Evolutionary conservation across 2,113 vertebrate species (phyloP).

Genomic region (Sialia sialis): DNA sequence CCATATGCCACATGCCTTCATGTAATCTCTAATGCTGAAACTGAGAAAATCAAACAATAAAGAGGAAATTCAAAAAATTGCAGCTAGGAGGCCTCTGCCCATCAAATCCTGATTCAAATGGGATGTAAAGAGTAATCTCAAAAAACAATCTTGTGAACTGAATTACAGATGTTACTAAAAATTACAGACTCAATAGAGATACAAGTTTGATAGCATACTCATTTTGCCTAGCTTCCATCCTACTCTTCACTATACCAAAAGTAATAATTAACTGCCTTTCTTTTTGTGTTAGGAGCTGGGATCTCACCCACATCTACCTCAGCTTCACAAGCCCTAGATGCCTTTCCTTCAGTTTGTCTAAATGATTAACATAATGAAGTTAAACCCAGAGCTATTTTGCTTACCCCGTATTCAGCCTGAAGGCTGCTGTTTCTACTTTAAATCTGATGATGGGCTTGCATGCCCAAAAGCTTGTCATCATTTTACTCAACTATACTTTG

Average conservation of each 20-base stretch:
- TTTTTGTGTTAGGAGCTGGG: neutral
- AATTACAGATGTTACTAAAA: neutral
- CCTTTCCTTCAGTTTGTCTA: neutral
- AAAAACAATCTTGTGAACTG: neutral
- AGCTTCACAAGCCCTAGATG: neutral
- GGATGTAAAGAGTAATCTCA: neutral
- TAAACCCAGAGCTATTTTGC: neutral
- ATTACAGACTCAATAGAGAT: neutral
- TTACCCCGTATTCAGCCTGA: neutral
- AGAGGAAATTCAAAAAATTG: neutral
- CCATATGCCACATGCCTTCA: neutral
- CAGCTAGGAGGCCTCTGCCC: neutral
- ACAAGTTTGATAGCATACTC: neutral
- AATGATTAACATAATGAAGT: constrained; percentile 4
- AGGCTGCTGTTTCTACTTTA: constrained; percentile 17
- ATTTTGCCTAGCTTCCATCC: neutral
- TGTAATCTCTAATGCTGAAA: neutral
- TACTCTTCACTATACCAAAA: neutral
- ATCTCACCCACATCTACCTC: neutral
- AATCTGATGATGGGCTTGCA: neutral
- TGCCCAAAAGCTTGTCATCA: neutral
- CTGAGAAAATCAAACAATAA: neutral
- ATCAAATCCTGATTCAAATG: neutral
- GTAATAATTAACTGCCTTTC: constrained; percentile 1
- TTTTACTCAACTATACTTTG: neutral